phyloP scores from a whole-genome alignment of 2,888 invertebrate species.

The Tetrapedia diversipes region DNA sequence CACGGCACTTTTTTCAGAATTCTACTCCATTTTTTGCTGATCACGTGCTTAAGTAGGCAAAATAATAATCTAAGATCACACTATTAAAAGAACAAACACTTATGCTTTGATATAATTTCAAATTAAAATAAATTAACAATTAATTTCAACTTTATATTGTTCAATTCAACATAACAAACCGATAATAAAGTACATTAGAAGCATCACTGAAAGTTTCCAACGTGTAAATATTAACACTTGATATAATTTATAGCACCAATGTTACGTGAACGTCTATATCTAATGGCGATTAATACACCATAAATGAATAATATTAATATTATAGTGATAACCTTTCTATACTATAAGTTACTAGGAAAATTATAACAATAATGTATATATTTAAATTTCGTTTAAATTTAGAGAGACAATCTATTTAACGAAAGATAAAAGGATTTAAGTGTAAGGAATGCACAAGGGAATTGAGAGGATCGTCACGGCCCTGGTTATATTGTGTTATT shows the following conservation, averaged over 20 bases:
- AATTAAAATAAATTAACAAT: constrained; percentile 14
- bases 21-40: constrained; percentile 31
- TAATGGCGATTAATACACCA: constrained; percentile 22
- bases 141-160: constrained; percentile 1
- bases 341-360: background rate
- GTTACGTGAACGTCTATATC: too few relatives aligned
- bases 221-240: background rate
- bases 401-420: constrained; percentile 16
- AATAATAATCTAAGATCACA: constrained; percentile 39
- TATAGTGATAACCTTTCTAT: background rate
- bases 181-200: background rate
- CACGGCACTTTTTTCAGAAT: constrained; percentile 12
- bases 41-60: constrained; percentile 36
- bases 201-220: background rate
- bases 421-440: constrained; percentile 19
- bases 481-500: constrained; percentile 73
- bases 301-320: constrained; percentile 2
- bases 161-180: background rate
- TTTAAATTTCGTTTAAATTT: constrained; percentile 17
- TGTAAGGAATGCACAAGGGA: constrained; percentile 47
- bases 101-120: background rate
- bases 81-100: constrained; percentile 22
- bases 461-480: constrained; percentile 60
- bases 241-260: too few relatives aligned
- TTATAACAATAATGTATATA: constrained; percentile 4